These are phyloP conservation scores for Ceyx cyanopectus DNA, from an alignment of 2,113 vertebrate species.

Conservation along the genomic window DNA sequence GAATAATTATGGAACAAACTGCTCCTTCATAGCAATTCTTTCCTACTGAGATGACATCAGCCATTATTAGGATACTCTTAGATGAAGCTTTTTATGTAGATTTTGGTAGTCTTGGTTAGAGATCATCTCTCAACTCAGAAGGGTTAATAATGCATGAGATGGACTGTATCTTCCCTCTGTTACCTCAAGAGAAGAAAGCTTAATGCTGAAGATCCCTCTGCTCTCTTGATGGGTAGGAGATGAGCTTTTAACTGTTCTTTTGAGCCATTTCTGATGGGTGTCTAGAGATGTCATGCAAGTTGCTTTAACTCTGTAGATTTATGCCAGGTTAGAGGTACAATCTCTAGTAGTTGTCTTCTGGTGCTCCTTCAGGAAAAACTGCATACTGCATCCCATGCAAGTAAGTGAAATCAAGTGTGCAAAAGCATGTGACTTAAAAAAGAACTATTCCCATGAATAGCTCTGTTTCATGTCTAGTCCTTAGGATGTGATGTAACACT, in stretches of 20 bases:
- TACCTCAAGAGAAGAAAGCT: background rate
- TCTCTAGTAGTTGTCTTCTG: background rate
- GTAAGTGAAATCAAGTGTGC: background rate
- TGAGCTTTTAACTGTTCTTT: background rate
- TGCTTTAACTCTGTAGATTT: background rate
- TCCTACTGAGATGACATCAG: background rate
- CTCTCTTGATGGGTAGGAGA: background rate
- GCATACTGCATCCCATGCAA: rapidly evolving
- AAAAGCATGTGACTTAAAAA: background rate
- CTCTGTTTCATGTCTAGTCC: background rate
- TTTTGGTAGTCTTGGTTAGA: background rate
- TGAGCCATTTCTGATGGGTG: background rate
- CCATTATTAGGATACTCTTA: background rate
- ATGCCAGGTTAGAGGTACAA: background rate
- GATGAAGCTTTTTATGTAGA: background rate
- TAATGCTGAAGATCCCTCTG: background rate
- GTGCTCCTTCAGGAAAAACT: background rate
- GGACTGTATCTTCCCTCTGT: background rate
- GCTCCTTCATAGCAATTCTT: background rate
- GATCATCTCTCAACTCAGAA: background rate
- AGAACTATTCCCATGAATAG: rapidly evolving
- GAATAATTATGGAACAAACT: background rate
- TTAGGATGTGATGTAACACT: background rate
- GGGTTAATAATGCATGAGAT: background rate
- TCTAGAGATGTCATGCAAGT: background rate